phyloP scores from a whole-genome alignment of 2,113 vertebrate species.

The Pogonocichla stellata region DNA sequence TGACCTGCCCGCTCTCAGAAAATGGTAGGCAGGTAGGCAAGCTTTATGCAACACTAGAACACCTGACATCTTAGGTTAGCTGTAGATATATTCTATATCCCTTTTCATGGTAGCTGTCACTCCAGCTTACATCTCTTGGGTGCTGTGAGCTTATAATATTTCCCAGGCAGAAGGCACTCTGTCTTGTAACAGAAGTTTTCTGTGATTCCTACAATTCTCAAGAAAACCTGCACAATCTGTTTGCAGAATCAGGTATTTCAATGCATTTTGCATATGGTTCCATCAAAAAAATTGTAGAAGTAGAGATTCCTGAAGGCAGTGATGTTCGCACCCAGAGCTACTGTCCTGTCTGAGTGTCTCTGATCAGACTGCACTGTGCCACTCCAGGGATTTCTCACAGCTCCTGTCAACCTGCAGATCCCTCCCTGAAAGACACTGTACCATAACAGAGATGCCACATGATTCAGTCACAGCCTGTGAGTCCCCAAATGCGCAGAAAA shows the following conservation, averaged over 20 bases:
- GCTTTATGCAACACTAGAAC: background rate
- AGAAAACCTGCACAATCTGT: background rate
- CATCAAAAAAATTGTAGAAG: background rate
- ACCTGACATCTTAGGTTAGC: background rate
- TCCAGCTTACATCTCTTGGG: background rate
- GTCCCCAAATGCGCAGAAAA: background rate
- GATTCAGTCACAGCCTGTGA: background rate
- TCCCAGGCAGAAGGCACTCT: background rate
- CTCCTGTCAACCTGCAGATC: background rate
- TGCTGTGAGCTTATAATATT: background rate
- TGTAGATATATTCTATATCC: background rate
- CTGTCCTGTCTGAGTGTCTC: background rate
- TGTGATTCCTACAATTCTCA: background rate
- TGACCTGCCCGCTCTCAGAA: background rate
- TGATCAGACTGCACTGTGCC: background rate
- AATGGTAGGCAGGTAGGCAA: background rate
- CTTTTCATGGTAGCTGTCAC: background rate
- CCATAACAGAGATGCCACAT: background rate
- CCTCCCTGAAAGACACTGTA: background rate
- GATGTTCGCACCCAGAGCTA: background rate
- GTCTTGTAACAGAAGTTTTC: background rate
- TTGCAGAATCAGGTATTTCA: background rate
- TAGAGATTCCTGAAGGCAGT: background rate
- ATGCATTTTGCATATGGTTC: background rate
- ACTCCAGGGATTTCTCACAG: background rate